phyloP scores from a whole-genome alignment of 2,797 vertebrate genomes.

The Syngnathus rostellatus region DNA sequence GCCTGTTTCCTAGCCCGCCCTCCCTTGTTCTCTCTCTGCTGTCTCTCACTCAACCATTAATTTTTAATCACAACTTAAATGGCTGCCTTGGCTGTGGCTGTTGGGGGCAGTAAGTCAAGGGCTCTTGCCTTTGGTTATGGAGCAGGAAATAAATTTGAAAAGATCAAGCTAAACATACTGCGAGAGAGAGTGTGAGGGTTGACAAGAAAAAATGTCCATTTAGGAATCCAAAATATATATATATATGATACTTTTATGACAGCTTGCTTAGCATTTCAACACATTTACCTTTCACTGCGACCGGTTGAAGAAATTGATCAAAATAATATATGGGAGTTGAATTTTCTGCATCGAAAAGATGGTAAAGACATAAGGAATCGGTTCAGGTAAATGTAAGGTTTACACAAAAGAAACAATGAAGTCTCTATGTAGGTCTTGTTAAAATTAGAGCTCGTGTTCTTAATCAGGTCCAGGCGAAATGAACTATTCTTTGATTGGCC shows the following conservation, averaged over 20 bases:
- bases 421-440: background rate
- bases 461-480: background rate
- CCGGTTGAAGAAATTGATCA: slow-evolving; percentile 59
- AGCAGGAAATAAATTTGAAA: slow-evolving; percentile 68
- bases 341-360: slow-evolving; percentile 23
- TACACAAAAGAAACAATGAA: background rate
- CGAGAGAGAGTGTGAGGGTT: slow-evolving; percentile 33
- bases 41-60: slow-evolving; percentile 67
- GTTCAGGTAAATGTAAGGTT: slow-evolving; percentile 6
- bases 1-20: slow-evolving; percentile 40
- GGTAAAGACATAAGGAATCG: slow-evolving; percentile 18
- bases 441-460: background rate
- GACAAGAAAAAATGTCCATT: slow-evolving; percentile 32
- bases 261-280: slow-evolving; percentile 64
- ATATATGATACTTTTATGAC: slow-evolving; percentile 44
- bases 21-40: slow-evolving; percentile 40
- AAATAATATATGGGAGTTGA: slow-evolving; percentile 60
- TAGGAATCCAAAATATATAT: slow-evolving; percentile 35
- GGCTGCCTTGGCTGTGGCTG: slow-evolving; percentile 66
- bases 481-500: background rate
- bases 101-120: slow-evolving; percentile 68
- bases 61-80: slow-evolving; percentile 80
- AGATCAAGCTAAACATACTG: slow-evolving; percentile 67
- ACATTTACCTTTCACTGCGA: slow-evolving; percentile 38
- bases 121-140: slow-evolving; percentile 69